Percentiles rank a stretch among this genome's conserved stretches.
Evolutionary conservation across 1,140 invertebrate genomes (phyloP).

Genomic region (Whitmania pigra): DNA sequence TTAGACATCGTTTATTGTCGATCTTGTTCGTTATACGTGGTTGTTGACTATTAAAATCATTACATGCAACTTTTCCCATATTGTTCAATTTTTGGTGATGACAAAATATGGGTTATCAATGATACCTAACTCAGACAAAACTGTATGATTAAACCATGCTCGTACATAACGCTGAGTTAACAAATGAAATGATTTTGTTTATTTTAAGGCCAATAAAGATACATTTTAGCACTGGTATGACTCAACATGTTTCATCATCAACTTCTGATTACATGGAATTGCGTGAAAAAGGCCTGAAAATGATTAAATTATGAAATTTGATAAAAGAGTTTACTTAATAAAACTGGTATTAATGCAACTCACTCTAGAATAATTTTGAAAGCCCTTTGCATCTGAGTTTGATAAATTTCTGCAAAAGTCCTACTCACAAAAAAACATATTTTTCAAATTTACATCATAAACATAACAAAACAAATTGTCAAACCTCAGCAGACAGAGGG

Average conservation of each 20-base stretch:
- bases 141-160: no score
- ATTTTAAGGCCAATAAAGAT: no score
- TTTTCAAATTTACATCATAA: background rate
- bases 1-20: conserved; percentile 4
- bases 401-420: conserved; percentile 45
- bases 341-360: conserved; percentile 10
- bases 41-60: background rate
- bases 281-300: background rate
- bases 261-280: background rate
- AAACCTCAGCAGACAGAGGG: background rate
- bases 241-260: no score
- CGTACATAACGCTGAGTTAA: no score
- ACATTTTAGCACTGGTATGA: no score
- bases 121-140: no score
- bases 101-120: no score
- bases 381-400: conserved; percentile 43
- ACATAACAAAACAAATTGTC: background rate
- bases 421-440: background rate
- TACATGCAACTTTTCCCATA: no score
- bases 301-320: background rate
- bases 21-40: background rate
- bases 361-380: conserved; percentile 47
- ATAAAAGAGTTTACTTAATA: background rate
- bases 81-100: no score
- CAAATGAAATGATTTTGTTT: no score